These are phyloP conservation scores for Caenorhabditis japonica DNA, from an alignment of 2,888 invertebrate species.

Conservation along the genomic window DNA sequence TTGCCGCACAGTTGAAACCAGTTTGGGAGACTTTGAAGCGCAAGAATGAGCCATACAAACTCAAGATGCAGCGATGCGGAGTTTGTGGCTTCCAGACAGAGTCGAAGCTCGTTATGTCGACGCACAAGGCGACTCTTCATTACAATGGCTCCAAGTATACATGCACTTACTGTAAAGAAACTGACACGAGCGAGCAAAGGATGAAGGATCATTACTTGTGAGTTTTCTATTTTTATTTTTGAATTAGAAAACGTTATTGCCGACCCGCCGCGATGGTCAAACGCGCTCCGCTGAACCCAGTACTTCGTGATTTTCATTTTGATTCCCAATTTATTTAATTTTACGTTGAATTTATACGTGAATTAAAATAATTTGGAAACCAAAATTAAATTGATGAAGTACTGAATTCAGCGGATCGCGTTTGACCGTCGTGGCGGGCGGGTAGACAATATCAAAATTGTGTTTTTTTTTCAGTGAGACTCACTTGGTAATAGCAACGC, in stretches of 20 bases:
- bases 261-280: no score
- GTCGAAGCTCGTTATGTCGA: conserved; percentile 60
- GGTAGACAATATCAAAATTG: background rate
- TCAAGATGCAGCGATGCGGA: conserved; percentile 62
- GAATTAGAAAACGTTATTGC: conserved; percentile 3
- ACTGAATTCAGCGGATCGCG: no score
- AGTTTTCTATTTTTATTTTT: conserved; percentile 29
- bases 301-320: background rate
- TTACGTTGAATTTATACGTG: no score
- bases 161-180: conserved; percentile 74
- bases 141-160: conserved; percentile 62
- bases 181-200: conserved; percentile 72
- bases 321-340: background rate
- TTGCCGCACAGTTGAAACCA: conserved; percentile 75
- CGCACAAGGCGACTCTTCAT: conserved; percentile 69
- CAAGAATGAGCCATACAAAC: conserved; percentile 73
- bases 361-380: no score
- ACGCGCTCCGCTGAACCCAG: no score
- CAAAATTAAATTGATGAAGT: no score
- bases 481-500: conserved; percentile 66
- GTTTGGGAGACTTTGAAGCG: conserved; percentile 73
- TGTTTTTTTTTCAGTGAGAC: conserved; percentile 59
- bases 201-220: conserved; percentile 72
- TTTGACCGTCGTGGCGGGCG: no score
- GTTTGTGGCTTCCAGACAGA: conserved; percentile 75